Percentiles rank a stretch among this genome's conserved stretches.
Conservation (phyloP, 2,888 invertebrate species). For the Dichetophora obliterata region DNA sequence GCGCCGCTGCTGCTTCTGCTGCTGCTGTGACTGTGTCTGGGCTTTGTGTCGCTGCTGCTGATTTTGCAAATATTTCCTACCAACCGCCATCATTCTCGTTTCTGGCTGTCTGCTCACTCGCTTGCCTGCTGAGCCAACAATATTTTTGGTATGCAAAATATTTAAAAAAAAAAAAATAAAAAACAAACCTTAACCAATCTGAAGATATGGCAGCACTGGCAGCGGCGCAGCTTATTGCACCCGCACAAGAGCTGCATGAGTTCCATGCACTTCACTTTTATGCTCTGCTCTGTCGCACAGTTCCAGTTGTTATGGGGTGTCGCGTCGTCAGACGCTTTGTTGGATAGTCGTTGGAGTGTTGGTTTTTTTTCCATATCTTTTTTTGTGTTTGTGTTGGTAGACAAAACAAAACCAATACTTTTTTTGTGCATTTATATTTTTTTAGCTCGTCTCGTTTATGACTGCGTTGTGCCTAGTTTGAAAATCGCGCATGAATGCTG, state of each 20-base stretch:
- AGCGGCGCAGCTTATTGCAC: constrained; percentile 10
- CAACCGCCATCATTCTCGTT: too few species aligned
- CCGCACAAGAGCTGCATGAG: constrained; percentile 34
- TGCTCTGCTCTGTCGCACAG: background rate
- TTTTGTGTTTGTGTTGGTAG: constrained; percentile 3
- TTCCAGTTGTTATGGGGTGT: constrained; percentile 13
- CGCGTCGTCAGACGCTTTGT: constrained; percentile 24
- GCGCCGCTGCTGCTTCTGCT: background rate
- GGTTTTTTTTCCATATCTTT: background rate
- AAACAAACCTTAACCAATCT: background rate
- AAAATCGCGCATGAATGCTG: constrained; percentile 16
- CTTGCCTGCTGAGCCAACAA: constrained; percentile 22
- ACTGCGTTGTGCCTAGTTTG: background rate
- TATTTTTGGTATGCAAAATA: constrained; percentile 30
- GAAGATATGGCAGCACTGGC: background rate
- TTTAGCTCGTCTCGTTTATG: background rate
- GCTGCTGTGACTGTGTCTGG: constrained; percentile 1
- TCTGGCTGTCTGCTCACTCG: background rate
- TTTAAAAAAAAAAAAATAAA: constrained; percentile 5
- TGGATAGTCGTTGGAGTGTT: background rate
- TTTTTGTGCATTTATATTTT: background rate
- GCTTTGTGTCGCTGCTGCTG: constrained; percentile 7
- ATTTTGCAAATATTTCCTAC: constrained; percentile 18
- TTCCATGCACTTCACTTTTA: constrained; percentile 29
- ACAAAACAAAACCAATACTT: constrained; percentile 22